Evolutionary conservation across 2,888 invertebrate genomes (phyloP), one percentile per base, ranked within the genome.

Genomic region (Ommatoiulus sabulosus): DNA sequence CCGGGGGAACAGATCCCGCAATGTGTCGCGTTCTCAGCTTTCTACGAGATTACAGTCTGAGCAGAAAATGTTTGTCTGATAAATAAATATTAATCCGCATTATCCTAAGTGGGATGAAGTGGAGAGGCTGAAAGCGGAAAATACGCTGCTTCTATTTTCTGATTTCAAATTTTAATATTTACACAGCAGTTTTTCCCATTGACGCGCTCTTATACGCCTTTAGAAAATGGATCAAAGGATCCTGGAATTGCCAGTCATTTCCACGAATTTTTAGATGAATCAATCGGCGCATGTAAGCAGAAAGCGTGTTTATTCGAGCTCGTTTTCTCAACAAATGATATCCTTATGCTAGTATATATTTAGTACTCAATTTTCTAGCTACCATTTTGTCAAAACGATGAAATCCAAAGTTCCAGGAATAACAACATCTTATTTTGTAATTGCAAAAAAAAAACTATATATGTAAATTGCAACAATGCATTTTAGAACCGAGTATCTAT

Each of bases 61-160:
- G 24, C 24, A 86, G 44, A 86, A 44, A 86, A 86, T 86, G 44
- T 24, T 86, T 86, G 86, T 86, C 44, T 44, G 44, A 86, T 86
- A 86, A 86, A 86, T 86, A 86, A 86, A 86, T 86, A 86, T 86
- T 86, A 86, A 86, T 86, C 86, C 86, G 46, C 48, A 86, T 86
- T 86, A 86, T 86, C 86, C 44, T 86, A 86, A 86, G 86, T 86
- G 86, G 48, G 44, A 86, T 86, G 48, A 86, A 86, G 86, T 44
- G 86, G 86, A 86, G 46, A 86, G 86, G 46, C 46, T 10, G 43
- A 24, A 85, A 85, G 46, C 44, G 46, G 24, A 48, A 86, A 15
- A 44, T 44, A 44, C 20, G 44, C 35, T 2, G 12, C 35, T 80
- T 80, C 12, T 35, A 80, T 80, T 35, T 80, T 63, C 63, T 63